These are phyloP conservation scores for silkworm (Bombyx mori) DNA, from an alignment of 1,140 invertebrate species.

Conservation along the genomic window ASM3026992v2 NC_085116.1:11311501-11312000, in stretches of 20 bases:
- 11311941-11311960: no score
- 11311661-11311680: conserved; percentile 72
- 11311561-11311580: conserved; percentile 70
- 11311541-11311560: conserved; percentile 54
- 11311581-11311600: conserved; percentile 67
- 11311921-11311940: no score
- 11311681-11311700: conserved; percentile 72
- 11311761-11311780: conserved; percentile 41
- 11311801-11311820: no score
- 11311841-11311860: no score
- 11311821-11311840: no score
- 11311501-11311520: conserved; percentile 47
- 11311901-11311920: no score
- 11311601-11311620: conserved; percentile 67
- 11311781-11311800: no score
- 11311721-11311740: conserved; percentile 70
- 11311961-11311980: no score
- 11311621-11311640: conserved; percentile 73
- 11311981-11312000: no score
- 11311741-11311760: conserved; percentile 69
- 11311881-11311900: no score
- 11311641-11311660: conserved; percentile 68
- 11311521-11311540: conserved; percentile 49
- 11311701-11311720: conserved; percentile 71
- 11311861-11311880: no score